Evolutionary conservation across 2,888 invertebrate species (phyloP).

Genomic region (Heliconius ismenius): DNA sequence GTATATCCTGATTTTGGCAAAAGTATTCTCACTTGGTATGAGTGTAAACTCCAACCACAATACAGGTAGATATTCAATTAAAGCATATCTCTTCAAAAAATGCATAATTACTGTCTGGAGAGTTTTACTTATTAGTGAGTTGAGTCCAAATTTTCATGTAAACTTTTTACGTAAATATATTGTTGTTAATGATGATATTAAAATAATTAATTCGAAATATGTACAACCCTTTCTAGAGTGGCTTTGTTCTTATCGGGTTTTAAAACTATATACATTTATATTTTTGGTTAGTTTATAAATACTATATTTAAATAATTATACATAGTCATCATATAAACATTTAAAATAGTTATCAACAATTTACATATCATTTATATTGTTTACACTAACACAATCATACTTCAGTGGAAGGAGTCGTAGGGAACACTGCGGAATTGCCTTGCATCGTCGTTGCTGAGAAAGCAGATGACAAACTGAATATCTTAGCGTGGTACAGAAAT

Average conservation of each 20-base stretch:
- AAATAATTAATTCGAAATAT: not conserved
- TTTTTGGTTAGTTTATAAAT: no score
- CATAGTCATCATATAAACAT: not conserved
- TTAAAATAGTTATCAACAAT: not conserved
- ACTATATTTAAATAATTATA: not conserved
- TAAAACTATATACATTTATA: not conserved
- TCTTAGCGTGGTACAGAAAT: conserved; percentile 72
- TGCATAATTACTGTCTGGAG: not conserved
- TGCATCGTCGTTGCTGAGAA: conserved; percentile 69
- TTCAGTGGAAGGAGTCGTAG: conserved; percentile 68
- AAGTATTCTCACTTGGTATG: conserved; percentile 3
- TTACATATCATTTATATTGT: not conserved
- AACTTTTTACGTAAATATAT: not conserved
- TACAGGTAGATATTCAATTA: not conserved
- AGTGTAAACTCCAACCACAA: not conserved
- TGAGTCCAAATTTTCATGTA: not conserved
- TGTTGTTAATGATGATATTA: not conserved
- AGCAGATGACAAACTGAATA: conserved; percentile 63
- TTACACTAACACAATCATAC: not conserved
- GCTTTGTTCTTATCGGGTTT: not conserved
- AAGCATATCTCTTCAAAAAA: not conserved
- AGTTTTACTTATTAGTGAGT: not conserved
- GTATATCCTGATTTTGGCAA: not conserved
- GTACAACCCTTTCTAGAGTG: not conserved
- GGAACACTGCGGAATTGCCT: conserved; percentile 66